Evolutionary conservation across 2,113 vertebrate genomes (phyloP), one percentile per base, ranked within the genome.

Genomic region (Aspidoscelis tigris): DNA sequence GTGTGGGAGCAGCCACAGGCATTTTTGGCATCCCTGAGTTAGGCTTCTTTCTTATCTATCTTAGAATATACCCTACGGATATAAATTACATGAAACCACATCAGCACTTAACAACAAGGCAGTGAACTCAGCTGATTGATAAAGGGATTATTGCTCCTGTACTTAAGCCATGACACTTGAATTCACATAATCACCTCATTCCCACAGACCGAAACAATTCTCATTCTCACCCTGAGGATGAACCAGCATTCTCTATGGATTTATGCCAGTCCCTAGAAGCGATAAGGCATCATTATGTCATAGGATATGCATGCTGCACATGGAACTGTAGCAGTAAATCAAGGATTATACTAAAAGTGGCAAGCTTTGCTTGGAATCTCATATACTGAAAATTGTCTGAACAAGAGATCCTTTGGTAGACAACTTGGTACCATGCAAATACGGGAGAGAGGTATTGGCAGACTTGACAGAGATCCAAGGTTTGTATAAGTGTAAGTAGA

Each of bases 131-230:
- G 22, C 14, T 78, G 81, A 24, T 24, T 3, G 0, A 74, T 74
- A 89, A 75, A n/a, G 44, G 24, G 44, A 47, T 80, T 90, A 66
- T 65, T 87, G 50, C 43, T 74, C 81, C 80, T 82, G 61, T 80
- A 68, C n/a, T 88, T 87, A 78, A 83, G 50, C 75, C 43, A 79
- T 83, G 44, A 33, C 70, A 24, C 66, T 75, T 89, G 83, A 78
- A 86, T 88, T 83, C 39, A 39, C n/a, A 53, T 75, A 87, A 73
- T 22, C 14, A 73, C 66, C 1, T 85, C 82, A 70, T 44, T 83
- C 68, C n/a, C 47, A 85, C 84, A 64, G 84, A 87, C 7, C 1
- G 76, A 84, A 76, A 81, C 74, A 82, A 85, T 87, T 69, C 69
- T 80, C 7, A 0, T 85, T 78, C 10, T 86, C 90, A 24, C 65